Evolutionary conservation across 2,797 vertebrate species (phyloP).

Genomic region (Lepidocolaptes lacrymiger): DNA sequence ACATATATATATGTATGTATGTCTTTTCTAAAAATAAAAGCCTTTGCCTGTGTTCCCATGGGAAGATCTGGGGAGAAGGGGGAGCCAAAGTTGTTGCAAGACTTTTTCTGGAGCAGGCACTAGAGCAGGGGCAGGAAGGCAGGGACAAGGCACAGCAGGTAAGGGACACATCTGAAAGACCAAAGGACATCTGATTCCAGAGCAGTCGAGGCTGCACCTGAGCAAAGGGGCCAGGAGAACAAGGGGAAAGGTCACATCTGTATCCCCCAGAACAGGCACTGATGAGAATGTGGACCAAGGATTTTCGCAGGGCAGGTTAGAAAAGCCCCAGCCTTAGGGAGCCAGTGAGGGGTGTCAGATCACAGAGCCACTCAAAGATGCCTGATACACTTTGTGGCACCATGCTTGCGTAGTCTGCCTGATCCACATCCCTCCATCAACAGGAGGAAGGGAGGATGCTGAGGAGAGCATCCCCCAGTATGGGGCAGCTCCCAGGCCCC

Average conservation of each 20-base stretch:
- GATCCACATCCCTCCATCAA: background rate
- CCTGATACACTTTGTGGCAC: accelerated
- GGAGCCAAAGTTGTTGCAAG: slow-evolving; percentile 30
- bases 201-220: background rate
- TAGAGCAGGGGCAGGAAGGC: background rate
- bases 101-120: background rate
- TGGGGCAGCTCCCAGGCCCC: background rate
- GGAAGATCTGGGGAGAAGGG: slow-evolving; percentile 52
- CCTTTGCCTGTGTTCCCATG: slow-evolving; percentile 62
- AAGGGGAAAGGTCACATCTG: background rate
- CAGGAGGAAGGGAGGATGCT: background rate
- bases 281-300: background rate
- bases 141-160: background rate
- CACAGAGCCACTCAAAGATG: background rate
- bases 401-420: accelerated
- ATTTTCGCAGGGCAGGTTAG: background rate
- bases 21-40: slow-evolving; percentile 70
- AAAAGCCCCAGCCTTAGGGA: background rate
- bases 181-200: background rate
- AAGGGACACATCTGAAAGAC: background rate
- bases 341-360: accelerated
- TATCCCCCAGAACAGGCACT: background rate
- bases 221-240: background rate
- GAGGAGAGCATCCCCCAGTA: background rate
- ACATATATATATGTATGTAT: slow-evolving; percentile 22